Percentiles rank a stretch among this genome's conserved stretches.
Evolutionary conservation across 1,140 invertebrate species (phyloP).

Genomic region (Anagrus nilaparvatae): DNA sequence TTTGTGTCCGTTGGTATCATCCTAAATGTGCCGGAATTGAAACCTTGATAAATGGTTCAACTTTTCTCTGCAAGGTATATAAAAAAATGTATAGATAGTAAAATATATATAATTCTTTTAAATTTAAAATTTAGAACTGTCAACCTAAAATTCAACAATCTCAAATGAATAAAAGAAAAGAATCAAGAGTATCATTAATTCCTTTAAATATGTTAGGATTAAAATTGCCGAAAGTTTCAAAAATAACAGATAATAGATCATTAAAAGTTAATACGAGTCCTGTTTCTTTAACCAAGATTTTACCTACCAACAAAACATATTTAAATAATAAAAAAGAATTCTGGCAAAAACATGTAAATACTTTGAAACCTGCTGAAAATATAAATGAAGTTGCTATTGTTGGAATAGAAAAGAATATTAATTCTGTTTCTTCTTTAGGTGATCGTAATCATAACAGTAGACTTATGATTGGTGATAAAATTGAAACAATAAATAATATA

Average conservation of each 20-base stretch:
- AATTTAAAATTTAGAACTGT: conserved; percentile 5
- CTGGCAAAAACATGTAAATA: conserved; percentile 21
- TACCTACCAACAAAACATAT: too few species aligned
- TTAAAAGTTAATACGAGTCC: too few species aligned
- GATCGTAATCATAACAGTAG: too few species aligned
- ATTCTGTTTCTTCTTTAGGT: too few species aligned
- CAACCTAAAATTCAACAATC: conserved; percentile 15
- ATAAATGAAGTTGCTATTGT: too few species aligned
- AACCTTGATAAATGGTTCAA: conserved; percentile 34
- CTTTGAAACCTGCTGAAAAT: conserved; percentile 46
- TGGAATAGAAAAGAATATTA: too few species aligned
- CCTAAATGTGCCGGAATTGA: conserved; percentile 60
- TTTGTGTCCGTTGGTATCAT: conserved; percentile 79
- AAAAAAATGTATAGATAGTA: conserved; percentile 2
- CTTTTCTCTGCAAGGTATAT: conserved; percentile 63
- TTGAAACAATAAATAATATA: too few species aligned
- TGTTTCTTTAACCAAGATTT: too few species aligned
- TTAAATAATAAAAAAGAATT: conserved; percentile 25
- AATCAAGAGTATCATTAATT: too few species aligned
- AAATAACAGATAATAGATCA: too few species aligned
- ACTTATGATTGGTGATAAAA: too few species aligned
- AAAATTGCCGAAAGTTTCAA: too few species aligned
- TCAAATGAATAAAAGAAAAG: conserved; percentile 11
- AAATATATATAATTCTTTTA: conserved; percentile 9
- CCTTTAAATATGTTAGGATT: conserved; percentile 21